phyloP scores from a whole-genome alignment of 2,888 invertebrate genomes.

The Onchidella celtica region DNA sequence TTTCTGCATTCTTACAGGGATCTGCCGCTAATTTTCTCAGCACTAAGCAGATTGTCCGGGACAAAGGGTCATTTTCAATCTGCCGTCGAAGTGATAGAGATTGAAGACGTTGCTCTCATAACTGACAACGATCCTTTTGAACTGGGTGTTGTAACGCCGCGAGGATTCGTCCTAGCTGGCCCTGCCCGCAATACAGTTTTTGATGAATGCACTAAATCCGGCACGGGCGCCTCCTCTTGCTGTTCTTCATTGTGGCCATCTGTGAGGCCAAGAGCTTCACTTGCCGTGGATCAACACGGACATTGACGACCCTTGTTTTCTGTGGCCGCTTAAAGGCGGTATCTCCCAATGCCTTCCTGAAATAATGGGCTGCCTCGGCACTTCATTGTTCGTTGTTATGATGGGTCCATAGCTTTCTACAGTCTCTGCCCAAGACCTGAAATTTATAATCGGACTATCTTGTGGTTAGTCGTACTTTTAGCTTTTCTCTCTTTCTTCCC shows the following conservation, averaged over 20 bases:
- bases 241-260: neutral
- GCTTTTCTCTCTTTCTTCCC: too few relatives aligned
- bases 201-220: neutral
- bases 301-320: neutral
- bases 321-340: too few relatives aligned
- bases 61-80: slow-evolving; percentile 20
- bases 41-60: slow-evolving; percentile 7
- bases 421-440: too few relatives aligned
- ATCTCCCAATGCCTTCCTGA: too few relatives aligned
- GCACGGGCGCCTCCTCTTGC: neutral
- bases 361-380: too few relatives aligned
- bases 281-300: neutral
- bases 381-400: too few relatives aligned
- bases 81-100: neutral
- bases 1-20: slow-evolving; percentile 30
- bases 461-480: too few relatives aligned
- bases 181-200: neutral
- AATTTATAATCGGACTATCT: too few relatives aligned
- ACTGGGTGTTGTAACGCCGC: neutral
- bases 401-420: too few relatives aligned
- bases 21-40: slow-evolving; percentile 8
- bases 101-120: slow-evolving; percentile 19
- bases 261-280: neutral
- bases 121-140: neutral
- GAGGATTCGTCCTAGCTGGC: too few relatives aligned